Evolutionary conservation across 2,113 vertebrate genomes (phyloP).

Genomic region (Archocentrus centrarchus): DNA sequence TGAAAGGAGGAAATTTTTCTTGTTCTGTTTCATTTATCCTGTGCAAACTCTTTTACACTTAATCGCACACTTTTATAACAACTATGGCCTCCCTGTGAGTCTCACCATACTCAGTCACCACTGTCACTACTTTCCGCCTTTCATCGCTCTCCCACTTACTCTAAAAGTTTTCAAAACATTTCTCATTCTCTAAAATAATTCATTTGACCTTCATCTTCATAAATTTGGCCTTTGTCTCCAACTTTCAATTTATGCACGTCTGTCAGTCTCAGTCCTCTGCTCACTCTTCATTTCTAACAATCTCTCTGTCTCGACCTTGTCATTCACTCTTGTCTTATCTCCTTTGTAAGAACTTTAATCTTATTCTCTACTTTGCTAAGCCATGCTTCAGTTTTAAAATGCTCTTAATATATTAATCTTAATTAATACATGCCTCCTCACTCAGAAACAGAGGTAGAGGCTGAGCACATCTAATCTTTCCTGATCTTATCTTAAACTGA

Average conservation of each 20-base stretch:
- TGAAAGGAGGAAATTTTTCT: not conserved
- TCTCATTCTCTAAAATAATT: not conserved
- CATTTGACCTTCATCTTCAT: slow-evolving; percentile 4
- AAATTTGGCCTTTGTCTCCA: not conserved
- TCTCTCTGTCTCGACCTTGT: slow-evolving; percentile 34
- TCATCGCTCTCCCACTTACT: too few relatives aligned
- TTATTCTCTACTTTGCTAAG: slow-evolving; percentile 39
- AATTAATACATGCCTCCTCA: slow-evolving; percentile 20
- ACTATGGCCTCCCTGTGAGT: too few relatives aligned
- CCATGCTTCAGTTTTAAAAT: slow-evolving; percentile 36
- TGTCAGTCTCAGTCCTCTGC: not conserved
- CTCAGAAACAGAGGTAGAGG: slow-evolving; percentile 24
- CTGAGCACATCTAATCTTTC: slow-evolving; percentile 39
- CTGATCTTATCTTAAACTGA: slow-evolving; percentile 58
- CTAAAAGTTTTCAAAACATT: too few relatives aligned
- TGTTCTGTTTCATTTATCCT: not conserved
- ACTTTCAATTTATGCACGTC: not conserved
- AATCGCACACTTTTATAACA: too few relatives aligned
- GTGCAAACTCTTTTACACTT: too few relatives aligned
- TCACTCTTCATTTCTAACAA: not conserved
- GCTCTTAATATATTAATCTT: slow-evolving; percentile 14
- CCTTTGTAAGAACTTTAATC: slow-evolving; percentile 32
- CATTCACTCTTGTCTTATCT: not conserved
- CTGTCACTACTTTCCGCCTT: too few relatives aligned
- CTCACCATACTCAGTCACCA: too few relatives aligned